phyloP scores from a whole-genome alignment of 2,888 invertebrate species.

The Stenchaetothrips biformis region DNA sequence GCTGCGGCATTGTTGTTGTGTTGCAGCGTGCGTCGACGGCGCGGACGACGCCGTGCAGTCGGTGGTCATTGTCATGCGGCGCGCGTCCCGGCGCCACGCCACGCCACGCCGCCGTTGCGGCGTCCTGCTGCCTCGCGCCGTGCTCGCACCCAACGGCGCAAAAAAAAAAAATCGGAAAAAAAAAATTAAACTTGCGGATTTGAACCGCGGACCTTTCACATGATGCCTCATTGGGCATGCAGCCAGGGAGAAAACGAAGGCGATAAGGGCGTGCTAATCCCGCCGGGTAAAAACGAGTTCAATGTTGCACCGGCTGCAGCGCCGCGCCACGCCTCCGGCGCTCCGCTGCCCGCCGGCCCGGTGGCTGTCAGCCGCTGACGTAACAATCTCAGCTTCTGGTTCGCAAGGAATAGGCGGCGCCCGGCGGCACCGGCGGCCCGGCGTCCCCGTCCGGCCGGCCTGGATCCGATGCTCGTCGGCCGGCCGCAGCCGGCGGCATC shows the following conservation, averaged over 20 bases:
- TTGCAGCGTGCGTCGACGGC: neutral
- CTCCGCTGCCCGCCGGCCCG: neutral
- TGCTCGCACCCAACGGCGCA: neutral
- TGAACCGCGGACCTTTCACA: too few species aligned
- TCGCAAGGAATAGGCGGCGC: slow-evolving; percentile 15
- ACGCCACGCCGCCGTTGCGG: neutral
- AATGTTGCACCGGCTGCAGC: neutral
- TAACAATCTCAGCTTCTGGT: slow-evolving; percentile 21
- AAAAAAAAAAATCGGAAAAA: neutral
- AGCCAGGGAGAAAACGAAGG: too few species aligned
- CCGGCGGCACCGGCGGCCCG: neutral
- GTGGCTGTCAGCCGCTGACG: neutral
- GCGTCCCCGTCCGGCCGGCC: neutral
- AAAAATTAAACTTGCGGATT: too few species aligned
- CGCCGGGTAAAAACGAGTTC: too few species aligned
- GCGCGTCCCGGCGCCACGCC: neutral
- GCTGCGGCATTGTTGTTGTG: neutral
- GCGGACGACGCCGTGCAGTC: neutral
- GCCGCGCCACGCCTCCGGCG: neutral
- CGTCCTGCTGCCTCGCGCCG: neutral
- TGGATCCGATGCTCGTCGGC: neutral
- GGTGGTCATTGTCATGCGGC: too few species aligned
- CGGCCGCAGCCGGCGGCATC: too few species aligned
- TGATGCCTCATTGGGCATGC: too few species aligned
- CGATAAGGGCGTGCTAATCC: too few species aligned